These are phyloP conservation scores for Sisyra terminalis DNA, from an alignment of 2,888 invertebrate species.

Conservation along the genomic window DNA sequence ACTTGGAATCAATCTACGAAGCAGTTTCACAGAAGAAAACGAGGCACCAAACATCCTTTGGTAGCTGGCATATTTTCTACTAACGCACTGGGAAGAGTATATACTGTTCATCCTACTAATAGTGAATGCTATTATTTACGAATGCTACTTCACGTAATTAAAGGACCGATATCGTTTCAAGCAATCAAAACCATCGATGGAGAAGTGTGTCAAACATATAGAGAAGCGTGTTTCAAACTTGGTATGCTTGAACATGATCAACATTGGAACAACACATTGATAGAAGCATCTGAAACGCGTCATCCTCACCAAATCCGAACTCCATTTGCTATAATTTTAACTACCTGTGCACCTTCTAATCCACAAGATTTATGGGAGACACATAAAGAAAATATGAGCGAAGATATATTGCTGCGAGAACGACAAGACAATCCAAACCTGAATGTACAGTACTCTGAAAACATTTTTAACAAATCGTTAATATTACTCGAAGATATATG, in stretches of 20 bases:
- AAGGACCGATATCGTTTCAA: slow-evolving; percentile 16
- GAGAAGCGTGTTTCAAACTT: slow-evolving; percentile 17
- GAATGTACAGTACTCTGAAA: too few relatives aligned
- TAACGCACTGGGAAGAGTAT: slow-evolving; percentile 20
- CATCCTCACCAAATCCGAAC: slow-evolving; percentile 11
- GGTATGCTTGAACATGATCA: slow-evolving; percentile 16
- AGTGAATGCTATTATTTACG: slow-evolving; percentile 21
- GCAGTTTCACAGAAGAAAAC: slow-evolving; percentile 9
- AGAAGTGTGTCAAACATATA: slow-evolving; percentile 16
- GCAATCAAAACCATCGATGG: slow-evolving; percentile 18
- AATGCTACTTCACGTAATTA: slow-evolving; percentile 19
- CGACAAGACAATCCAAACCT: slow-evolving; percentile 12
- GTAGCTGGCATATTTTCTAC: slow-evolving; percentile 18
- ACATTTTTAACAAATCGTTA: slow-evolving; percentile 19
- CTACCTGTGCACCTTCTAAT: slow-evolving; percentile 14
- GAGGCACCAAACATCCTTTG: slow-evolving; percentile 14
- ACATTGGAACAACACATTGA: slow-evolving; percentile 14
- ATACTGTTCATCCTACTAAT: slow-evolving; percentile 21
- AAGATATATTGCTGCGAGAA: slow-evolving; percentile 15
- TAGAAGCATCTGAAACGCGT: slow-evolving; percentile 9
- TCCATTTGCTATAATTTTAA: slow-evolving; percentile 16
- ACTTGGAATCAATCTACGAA: slow-evolving; percentile 13
- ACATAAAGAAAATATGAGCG: slow-evolving; percentile 10
- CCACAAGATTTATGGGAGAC: slow-evolving; percentile 15
- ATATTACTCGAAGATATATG: slow-evolving; percentile 14